Conservation (phyloP, 2,888 invertebrate genomes). For the Thereva unica region DNA sequence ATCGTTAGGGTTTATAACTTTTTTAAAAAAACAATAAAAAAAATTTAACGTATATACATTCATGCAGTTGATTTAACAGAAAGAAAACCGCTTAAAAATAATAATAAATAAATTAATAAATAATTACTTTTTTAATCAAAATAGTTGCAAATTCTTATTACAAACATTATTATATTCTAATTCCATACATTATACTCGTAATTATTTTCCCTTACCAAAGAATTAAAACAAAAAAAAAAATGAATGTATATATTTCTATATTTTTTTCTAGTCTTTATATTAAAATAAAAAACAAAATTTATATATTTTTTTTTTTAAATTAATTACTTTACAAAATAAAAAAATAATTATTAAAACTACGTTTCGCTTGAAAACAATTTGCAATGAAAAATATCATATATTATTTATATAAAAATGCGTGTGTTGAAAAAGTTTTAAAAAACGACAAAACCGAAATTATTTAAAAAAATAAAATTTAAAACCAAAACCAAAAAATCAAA, state of each 20-base stretch:
- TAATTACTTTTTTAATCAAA: too few species aligned
- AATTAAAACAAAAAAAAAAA: conserved; percentile 1
- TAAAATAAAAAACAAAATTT: conserved; percentile 26
- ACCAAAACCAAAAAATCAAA: neutral
- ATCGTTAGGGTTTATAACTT: too few species aligned
- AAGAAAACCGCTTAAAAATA: neutral
- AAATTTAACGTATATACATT: conserved; percentile 32
- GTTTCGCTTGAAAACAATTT: conserved; percentile 48
- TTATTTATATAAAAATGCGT: conserved; percentile 27
- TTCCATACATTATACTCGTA: too few species aligned
- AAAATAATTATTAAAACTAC: conserved; percentile 32
- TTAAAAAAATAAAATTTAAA: neutral
- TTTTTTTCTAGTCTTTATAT: conserved; percentile 23
- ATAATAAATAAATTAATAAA: too few species aligned
- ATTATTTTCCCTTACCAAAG: too few species aligned
- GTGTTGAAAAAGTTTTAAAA: neutral
- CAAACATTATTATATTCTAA: too few species aligned
- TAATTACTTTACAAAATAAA: conserved; percentile 7
- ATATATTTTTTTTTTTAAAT: conserved; percentile 26
- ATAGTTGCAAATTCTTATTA: too few species aligned
- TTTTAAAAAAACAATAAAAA: too few species aligned
- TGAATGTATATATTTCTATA: conserved; percentile 32
- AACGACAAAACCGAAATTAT: neutral
- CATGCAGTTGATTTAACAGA: conserved; percentile 18
- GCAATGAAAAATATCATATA: conserved; percentile 44